Percentiles rank a stretch among this genome's conserved stretches.
Conservation (phyloP, 2,113 vertebrate genomes). For the Corythornis vintsioides region DNA sequence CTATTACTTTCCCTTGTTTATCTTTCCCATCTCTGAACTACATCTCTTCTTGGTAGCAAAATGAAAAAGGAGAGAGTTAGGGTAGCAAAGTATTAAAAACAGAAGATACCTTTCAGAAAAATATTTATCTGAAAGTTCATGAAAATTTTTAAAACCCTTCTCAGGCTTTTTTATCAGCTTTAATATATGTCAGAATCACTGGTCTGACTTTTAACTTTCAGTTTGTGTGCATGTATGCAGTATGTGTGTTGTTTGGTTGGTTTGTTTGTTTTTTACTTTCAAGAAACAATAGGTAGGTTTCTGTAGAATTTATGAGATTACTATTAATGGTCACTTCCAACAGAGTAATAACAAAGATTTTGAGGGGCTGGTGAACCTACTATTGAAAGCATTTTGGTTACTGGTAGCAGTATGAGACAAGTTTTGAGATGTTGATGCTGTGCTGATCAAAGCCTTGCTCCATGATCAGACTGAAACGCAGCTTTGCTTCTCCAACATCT, state of each 20-base stretch:
- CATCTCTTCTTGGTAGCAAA: background rate
- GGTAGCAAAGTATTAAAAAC: background rate
- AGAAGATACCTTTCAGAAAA: background rate
- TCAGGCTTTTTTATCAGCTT: background rate
- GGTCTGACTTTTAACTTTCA: background rate
- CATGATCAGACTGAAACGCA: background rate
- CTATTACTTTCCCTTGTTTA: background rate
- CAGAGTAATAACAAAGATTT: background rate
- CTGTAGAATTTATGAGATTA: background rate
- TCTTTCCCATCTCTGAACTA: background rate
- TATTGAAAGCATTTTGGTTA: background rate
- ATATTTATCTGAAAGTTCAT: background rate
- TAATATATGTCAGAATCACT: background rate
- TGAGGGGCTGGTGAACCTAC: background rate
- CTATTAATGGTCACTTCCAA: background rate
- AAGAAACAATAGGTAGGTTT: background rate
- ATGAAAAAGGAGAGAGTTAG: background rate
- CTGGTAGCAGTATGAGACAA: background rate
- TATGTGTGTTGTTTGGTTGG: too few species aligned
- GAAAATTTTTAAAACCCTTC: background rate
- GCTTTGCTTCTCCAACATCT: background rate
- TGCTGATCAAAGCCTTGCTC: accelerated
- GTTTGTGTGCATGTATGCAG: background rate
- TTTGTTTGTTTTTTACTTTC: background rate
- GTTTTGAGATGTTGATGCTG: background rate